These are phyloP conservation scores for Aurelia aurita complex sp. Pacific DNA, from an alignment of 30 jellyfish, hydroid and myxozoan genomes.

Conservation along the genomic window DNA sequence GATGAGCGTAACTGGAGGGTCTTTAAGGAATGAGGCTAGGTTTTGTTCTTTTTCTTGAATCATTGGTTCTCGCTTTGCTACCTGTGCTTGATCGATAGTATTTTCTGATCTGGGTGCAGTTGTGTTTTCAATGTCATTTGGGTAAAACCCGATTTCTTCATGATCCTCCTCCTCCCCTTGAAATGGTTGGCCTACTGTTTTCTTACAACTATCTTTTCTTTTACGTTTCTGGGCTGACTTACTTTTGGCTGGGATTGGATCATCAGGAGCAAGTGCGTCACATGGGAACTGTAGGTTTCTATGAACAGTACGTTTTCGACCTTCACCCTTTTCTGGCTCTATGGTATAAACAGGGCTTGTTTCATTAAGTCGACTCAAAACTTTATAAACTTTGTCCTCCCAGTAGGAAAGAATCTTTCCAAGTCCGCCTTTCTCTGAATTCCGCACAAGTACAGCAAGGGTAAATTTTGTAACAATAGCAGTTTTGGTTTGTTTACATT, in stretches of 20 bases:
- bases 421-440: constrained; percentile 24
- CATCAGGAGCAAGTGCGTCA: constrained; percentile 16
- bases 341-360: constrained; percentile 15
- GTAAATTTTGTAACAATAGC: too few relatives aligned
- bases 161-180: background rate
- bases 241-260: background rate
- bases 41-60: background rate
- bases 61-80: background rate
- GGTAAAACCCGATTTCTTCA: constrained; percentile 4
- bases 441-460: constrained; percentile 17
- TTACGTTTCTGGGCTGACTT: too few relatives aligned
- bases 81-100: background rate
- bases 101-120: too few relatives aligned
- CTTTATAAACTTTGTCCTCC: constrained; percentile 22
- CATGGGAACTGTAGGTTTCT: too few relatives aligned
- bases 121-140: constrained; percentile 1
- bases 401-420: constrained; percentile 44
- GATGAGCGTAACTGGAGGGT: too few relatives aligned
- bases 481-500: too few relatives aligned
- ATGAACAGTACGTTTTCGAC: constrained; percentile 7
- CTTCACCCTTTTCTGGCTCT: constrained; percentile 17
- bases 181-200: background rate
- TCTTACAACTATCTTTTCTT: too few relatives aligned
- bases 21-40: too few relatives aligned
- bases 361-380: constrained; percentile 7